phyloP scores from a whole-genome alignment of 2,888 invertebrate species.

The Zaprionus obscuricornis region DNA sequence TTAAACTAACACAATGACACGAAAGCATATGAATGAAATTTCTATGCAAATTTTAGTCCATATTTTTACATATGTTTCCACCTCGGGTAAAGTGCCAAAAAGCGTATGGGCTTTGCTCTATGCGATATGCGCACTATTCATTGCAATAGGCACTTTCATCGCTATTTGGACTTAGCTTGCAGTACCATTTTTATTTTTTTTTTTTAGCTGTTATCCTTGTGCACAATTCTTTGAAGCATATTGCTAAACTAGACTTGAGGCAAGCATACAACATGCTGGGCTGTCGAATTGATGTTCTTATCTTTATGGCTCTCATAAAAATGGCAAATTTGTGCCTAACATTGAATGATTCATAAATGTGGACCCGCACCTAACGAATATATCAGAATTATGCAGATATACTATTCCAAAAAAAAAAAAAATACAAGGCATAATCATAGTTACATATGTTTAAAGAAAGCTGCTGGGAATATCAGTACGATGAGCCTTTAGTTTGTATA shows the following conservation, averaged over 20 bases:
- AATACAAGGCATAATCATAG: too few species aligned
- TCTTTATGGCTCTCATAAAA: constrained; percentile 53
- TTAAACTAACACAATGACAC: constrained; percentile 15
- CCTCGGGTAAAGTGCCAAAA: constrained; percentile 9
- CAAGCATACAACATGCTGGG: background rate
- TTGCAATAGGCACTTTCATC: constrained; percentile 28
- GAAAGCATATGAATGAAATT: constrained; percentile 60
- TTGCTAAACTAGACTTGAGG: background rate
- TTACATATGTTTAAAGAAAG: too few species aligned
- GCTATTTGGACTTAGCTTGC: constrained; percentile 30
- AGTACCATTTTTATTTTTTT: constrained; percentile 19
- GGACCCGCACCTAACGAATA: constrained; percentile 40
- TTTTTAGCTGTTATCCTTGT: background rate
- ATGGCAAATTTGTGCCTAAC: constrained; percentile 48
- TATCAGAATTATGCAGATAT: too few species aligned
- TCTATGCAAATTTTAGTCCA: constrained; percentile 65
- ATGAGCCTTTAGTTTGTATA: too few species aligned
- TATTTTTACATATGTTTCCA: constrained; percentile 59
- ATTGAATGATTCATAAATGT: constrained; percentile 30
- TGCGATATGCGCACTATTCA: constrained; percentile 25
- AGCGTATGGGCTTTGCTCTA: too few species aligned
- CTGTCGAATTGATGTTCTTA: constrained; percentile 19
- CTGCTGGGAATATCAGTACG: too few species aligned
- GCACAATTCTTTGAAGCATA: constrained; percentile 11
- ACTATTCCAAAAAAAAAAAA: too few species aligned